Evolutionary conservation across 2,797 vertebrate species (phyloP).

Genomic region (Anguilla anguilla): DNA sequence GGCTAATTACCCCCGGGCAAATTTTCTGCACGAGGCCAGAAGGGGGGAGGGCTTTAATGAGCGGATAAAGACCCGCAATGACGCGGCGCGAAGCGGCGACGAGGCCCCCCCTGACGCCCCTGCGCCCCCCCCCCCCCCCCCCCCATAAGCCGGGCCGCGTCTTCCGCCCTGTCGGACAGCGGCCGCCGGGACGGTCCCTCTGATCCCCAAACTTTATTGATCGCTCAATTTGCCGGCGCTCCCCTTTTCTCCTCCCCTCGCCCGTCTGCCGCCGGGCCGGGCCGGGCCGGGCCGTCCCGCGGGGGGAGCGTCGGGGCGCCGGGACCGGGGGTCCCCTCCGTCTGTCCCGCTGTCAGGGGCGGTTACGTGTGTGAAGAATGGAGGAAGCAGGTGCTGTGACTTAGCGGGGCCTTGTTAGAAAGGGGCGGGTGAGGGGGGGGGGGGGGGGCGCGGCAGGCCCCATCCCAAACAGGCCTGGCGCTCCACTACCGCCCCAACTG

Average conservation of each 20-base stretch:
- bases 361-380: slow-evolving; percentile 85
- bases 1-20: slow-evolving; percentile 28
- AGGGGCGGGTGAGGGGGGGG: slow-evolving; percentile 67
- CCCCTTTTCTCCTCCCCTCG: slow-evolving; percentile 62
- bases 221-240: slow-evolving; percentile 84
- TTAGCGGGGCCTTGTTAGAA: slow-evolving; percentile 86
- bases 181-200: slow-evolving; percentile 61
- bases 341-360: slow-evolving; percentile 85
- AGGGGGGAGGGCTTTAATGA: slow-evolving; percentile 25
- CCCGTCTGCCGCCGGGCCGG: slow-evolving; percentile 74
- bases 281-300: slow-evolving; percentile 66
- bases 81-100: slow-evolving; percentile 28
- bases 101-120: slow-evolving; percentile 34
- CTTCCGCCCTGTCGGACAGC: slow-evolving; percentile 66
- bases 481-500: slow-evolving; percentile 97
- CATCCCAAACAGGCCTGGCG: slow-evolving; percentile 80
- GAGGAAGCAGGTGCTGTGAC: slow-evolving; percentile 98
- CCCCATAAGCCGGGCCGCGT: slow-evolving; percentile 27
- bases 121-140: slow-evolving; percentile 28
- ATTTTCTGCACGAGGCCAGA: slow-evolving; percentile 31
- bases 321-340: slow-evolving; percentile 66
- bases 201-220: slow-evolving; percentile 80
- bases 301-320: slow-evolving; percentile 67
- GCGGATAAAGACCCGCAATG: slow-evolving; percentile 38
- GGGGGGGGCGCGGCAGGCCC: slow-evolving; percentile 72